Conservation (phyloP, 2,888 invertebrate genomes). For the Brenthis hecate region DNA sequence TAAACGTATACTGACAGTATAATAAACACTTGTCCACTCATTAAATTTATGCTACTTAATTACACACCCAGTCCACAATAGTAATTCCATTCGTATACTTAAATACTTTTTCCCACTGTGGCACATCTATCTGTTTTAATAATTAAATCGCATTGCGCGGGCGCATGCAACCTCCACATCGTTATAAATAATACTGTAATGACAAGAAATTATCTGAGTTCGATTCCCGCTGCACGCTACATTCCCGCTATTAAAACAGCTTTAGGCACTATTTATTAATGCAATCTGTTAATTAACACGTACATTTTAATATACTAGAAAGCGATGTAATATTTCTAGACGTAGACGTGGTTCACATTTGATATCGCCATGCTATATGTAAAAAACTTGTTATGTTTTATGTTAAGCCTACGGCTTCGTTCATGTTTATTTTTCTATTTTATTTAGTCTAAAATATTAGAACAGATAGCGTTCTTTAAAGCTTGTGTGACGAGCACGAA, state of each 20-base stretch:
- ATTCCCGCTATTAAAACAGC: constrained; percentile 62
- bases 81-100: constrained; percentile 6
- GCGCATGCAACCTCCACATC: constrained; percentile 47
- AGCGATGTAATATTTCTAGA: neutral
- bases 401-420: no score
- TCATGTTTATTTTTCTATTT: no score
- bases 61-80: constrained; percentile 13
- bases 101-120: constrained; percentile 20
- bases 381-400: no score
- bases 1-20: neutral
- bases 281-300: constrained; percentile 39
- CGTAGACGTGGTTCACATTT: neutral
- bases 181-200: constrained; percentile 80
- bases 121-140: constrained; percentile 40
- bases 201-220: constrained; percentile 78
- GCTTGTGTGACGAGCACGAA: no score
- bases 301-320: constrained; percentile 20
- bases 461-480: no score
- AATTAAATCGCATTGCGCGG: constrained; percentile 30
- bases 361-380: no score
- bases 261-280: constrained; percentile 56
- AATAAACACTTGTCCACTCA: constrained; percentile 3
- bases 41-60: constrained; percentile 12
- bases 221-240: constrained; percentile 64
- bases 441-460: no score